phyloP scores from a whole-genome alignment of 2,888 invertebrate genomes.

The Drosophila putrida region DNA sequence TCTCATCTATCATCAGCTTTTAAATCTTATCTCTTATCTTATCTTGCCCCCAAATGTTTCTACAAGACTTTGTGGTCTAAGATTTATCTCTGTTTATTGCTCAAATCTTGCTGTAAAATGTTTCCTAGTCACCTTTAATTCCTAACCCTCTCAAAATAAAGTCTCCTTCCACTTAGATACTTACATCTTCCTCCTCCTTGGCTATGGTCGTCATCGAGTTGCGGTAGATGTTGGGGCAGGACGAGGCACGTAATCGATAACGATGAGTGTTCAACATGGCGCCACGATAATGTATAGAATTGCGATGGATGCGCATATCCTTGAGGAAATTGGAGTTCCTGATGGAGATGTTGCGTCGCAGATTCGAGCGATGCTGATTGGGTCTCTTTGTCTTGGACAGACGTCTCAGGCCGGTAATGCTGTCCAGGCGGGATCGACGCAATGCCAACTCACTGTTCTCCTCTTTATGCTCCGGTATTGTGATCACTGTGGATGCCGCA shows the following conservation, averaged over 20 bases:
- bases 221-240: conserved; percentile 95
- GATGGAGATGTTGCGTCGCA: conserved; percentile 83
- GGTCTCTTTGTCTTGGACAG: conserved; percentile 82
- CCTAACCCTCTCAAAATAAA: neutral
- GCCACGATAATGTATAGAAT: conserved; percentile 94
- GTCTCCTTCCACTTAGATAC: conserved; percentile 46
- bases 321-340: conserved; percentile 89
- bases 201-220: conserved; percentile 95
- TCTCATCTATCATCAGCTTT: no score
- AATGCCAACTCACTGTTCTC: conserved; percentile 46
- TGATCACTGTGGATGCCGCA: conserved; percentile 63
- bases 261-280: conserved; percentile 93
- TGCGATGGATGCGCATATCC: conserved; percentile 90
- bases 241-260: conserved; percentile 93
- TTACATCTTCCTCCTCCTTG: conserved; percentile 91
- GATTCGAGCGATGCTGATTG: conserved; percentile 80
- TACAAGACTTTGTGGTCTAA: no score
- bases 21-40: no score
- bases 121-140: no score
- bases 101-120: no score
- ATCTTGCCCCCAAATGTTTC: no score
- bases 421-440: conserved; percentile 72
- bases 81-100: no score
- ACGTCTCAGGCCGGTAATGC: conserved; percentile 78
- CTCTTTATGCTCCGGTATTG: conserved; percentile 79